phyloP scores from a whole-genome alignment of 2,797 vertebrate species.

The Aotus griseimembra region DNA sequence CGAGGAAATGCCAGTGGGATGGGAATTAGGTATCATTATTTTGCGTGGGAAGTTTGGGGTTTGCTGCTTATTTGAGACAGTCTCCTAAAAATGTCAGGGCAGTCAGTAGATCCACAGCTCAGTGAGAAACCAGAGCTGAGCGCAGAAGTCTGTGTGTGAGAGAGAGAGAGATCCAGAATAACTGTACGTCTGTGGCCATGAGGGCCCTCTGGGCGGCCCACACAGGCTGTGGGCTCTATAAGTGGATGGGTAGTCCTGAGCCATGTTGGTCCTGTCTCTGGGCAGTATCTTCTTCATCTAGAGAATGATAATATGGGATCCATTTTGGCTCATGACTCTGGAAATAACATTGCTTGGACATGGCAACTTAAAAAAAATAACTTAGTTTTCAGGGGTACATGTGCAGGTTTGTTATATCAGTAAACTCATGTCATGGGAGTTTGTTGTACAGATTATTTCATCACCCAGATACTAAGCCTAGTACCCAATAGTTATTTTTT shows the following conservation, averaged over 20 bases:
- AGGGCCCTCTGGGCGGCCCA: not conserved
- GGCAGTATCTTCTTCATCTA: not conserved
- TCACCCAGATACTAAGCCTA: too few relatives aligned
- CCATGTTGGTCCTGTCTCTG: too few relatives aligned
- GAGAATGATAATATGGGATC: not conserved
- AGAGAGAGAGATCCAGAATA: not conserved
- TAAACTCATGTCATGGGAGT: not conserved
- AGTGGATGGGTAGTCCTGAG: accelerated
- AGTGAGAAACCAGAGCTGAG: not conserved
- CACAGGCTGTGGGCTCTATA: too few relatives aligned
- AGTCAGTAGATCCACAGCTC: not conserved
- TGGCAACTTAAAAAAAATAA: not conserved
- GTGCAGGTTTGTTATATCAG: not conserved
- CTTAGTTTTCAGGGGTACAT: not conserved
- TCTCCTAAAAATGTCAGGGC: not conserved
- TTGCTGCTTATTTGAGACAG: not conserved
- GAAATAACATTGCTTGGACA: not conserved
- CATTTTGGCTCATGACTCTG: not conserved
- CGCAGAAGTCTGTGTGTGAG: not conserved
- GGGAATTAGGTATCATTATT: not conserved
- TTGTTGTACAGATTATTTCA: not conserved
- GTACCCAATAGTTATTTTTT: too few relatives aligned
- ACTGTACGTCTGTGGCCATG: too few relatives aligned
- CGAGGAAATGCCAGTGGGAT: not conserved
- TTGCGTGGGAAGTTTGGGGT: not conserved